Percentiles rank a stretch among this genome's conserved stretches.
Evolutionary conservation across 2,113 vertebrate genomes (phyloP).

Genomic region (Lampris megalopsis): DNA sequence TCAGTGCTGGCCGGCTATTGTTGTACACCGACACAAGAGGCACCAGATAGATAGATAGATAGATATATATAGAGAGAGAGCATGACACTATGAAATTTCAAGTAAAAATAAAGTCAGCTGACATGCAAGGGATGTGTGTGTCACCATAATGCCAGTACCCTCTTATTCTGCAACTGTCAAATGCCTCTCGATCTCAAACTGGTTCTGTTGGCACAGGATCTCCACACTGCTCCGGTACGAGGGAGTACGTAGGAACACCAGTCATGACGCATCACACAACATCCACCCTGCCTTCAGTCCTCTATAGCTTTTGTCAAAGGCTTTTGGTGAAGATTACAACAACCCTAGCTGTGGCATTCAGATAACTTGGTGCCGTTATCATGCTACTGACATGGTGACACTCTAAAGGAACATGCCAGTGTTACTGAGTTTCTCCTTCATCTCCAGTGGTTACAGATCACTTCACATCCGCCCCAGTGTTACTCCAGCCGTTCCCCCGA

Average conservation of each 20-base stretch:
- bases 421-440: constrained; percentile 48
- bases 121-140: not conserved
- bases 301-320: constrained; percentile 92
- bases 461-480: constrained; percentile 2
- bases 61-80: not conserved
- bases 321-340: constrained; percentile 75
- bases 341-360: constrained; percentile 69
- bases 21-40: too few relatives aligned
- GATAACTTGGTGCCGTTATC: constrained; percentile 24
- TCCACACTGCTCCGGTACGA: not conserved
- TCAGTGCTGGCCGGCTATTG: too few relatives aligned
- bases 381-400: constrained; percentile 70
- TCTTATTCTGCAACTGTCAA: not conserved
- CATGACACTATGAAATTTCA: not conserved
- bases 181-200: constrained; percentile 1
- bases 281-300: constrained; percentile 25
- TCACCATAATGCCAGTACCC: not conserved
- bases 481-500: too few relatives aligned
- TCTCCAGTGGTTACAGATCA: constrained; percentile 9
- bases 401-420: constrained; percentile 68
- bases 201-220: not conserved
- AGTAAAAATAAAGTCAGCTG: not conserved
- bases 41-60: too few relatives aligned
- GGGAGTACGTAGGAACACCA: too few relatives aligned
- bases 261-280: too few relatives aligned